Evolutionary conservation across 2,113 vertebrate genomes (phyloP).

Genomic region (Pteruthius melanotis): DNA sequence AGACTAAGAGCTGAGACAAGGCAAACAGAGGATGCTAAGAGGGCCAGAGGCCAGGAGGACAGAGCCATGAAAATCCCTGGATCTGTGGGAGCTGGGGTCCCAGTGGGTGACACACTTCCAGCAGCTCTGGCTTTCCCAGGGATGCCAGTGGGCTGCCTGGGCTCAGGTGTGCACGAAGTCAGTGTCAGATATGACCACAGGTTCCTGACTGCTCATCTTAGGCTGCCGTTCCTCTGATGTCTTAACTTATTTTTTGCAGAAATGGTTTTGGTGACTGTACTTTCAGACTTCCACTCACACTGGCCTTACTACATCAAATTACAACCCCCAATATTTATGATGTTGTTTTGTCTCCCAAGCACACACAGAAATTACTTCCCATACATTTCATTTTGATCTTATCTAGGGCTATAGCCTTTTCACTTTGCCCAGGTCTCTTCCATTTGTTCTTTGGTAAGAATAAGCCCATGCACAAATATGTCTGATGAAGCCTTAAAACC

Average conservation of each 20-base stretch:
- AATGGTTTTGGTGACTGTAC: background rate
- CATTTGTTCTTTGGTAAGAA: background rate
- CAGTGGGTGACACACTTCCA: background rate
- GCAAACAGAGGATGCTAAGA: background rate
- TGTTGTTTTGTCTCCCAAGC: background rate
- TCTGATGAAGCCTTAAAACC: background rate
- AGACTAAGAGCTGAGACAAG: background rate
- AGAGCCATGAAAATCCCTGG: background rate
- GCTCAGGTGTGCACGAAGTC: background rate
- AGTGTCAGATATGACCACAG: background rate
- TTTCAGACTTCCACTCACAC: background rate
- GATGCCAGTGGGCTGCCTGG: background rate
- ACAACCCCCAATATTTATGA: background rate
- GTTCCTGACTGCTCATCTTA: background rate
- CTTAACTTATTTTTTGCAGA: background rate
- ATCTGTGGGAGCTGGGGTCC: background rate
- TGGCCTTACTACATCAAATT: background rate
- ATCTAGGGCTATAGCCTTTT: background rate
- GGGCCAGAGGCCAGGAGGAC: background rate
- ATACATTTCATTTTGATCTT: slow-evolving; percentile 5
- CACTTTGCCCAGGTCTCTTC: background rate
- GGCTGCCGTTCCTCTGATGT: background rate
- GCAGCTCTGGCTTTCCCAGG: background rate
- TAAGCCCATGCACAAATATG: background rate
- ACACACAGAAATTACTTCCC: background rate